phyloP scores from a whole-genome alignment of 92 coral and sea anemone species.

The Phymanthus crucifer region DNA sequence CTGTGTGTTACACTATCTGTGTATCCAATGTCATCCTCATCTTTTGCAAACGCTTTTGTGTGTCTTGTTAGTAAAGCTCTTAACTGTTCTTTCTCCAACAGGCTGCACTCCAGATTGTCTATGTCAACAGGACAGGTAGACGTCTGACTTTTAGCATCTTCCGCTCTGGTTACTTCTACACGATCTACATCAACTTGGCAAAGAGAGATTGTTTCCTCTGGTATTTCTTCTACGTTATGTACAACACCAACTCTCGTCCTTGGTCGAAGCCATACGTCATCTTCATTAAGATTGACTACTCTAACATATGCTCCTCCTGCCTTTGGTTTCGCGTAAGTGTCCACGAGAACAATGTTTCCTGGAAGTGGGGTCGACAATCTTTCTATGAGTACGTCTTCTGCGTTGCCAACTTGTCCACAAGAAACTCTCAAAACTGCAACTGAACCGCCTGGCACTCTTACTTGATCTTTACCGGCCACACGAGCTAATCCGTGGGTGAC shows the following conservation, averaged over 20 bases:
- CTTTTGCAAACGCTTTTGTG: slow-evolving; percentile 33
- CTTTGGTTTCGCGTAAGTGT: slow-evolving; percentile 44
- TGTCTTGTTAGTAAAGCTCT: slow-evolving; percentile 36
- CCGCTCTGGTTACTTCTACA: slow-evolving; percentile 20
- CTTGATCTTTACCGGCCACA: slow-evolving; percentile 38
- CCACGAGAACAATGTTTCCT: slow-evolving; percentile 48
- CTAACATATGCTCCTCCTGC: slow-evolving; percentile 46
- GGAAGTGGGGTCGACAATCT: slow-evolving; percentile 35
- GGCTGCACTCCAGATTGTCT: slow-evolving; percentile 33
- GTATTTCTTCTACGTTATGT: slow-evolving; percentile 47
- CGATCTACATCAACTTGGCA: slow-evolving; percentile 43
- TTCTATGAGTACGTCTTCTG: slow-evolving; percentile 33
- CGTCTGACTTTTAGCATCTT: slow-evolving; percentile 9
- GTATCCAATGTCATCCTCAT: slow-evolving; percentile 44
- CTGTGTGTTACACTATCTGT: slow-evolving; percentile 54
- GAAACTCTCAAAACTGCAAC: slow-evolving; percentile 54
- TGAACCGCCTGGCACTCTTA: slow-evolving; percentile 54
- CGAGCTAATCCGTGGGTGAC: slow-evolving; percentile 50
- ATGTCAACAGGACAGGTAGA: slow-evolving; percentile 41
- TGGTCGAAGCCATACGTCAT: slow-evolving; percentile 72
- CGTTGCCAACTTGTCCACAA: slow-evolving; percentile 44
- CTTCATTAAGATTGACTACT: slow-evolving; percentile 58
- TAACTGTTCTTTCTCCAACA: slow-evolving; percentile 41
- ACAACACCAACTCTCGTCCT: slow-evolving; percentile 61
- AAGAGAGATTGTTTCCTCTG: slow-evolving; percentile 40